Base-by-base conservation (phyloP, 2,888 invertebrate species). In the Acrobasis suavella region DNA sequence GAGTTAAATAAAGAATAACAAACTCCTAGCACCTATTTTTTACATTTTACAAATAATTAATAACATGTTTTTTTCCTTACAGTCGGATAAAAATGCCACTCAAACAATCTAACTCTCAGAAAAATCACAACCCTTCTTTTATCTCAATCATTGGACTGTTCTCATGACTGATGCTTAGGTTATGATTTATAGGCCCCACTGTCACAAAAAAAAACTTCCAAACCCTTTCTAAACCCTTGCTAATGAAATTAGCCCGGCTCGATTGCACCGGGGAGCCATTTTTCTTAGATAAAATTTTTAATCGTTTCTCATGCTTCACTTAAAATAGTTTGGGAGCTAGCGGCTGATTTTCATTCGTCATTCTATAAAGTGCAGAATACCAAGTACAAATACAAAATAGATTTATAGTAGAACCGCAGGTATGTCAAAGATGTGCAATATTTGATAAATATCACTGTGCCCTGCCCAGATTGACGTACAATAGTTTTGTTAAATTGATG, bases 261-360 rank as follows among this genome's bases (percentile, higher is more conserved):
- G 74, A 83, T 83, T 78, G 69, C 73, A 69, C 76, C 63, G 65
- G 62, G 69, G 58, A 49, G 69, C 78, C 81, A 80, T 87, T 88
- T 87, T 86, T 86, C 76, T 78, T 77, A 86, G 86, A 86, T 84
- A 85, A 85, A 76, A 79, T 85, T 83, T 84, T 84, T 87, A 87
- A 88, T 87, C 87, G 81, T 71, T 62, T 62, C 59, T 38, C 62
- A 50, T 64, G 64, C 58, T 58, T 64, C 65, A 66, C 55, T 62
- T 62, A 62, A 10, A 55, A 12, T 56, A 42, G 56, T 56, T 10
- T 42, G 42, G 8, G 56, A 56, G 56, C 17, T 46, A 42, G 17
- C 7, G 10, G 56, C 10, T 10, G 39, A 17, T 42, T 42, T n/a
- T 17, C 0, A 32, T 32, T 32, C 8, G 32, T 32, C 32, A 32